Conservation (phyloP, 2,797 vertebrate genomes). For the Neopelma chrysocephalum region DNA sequence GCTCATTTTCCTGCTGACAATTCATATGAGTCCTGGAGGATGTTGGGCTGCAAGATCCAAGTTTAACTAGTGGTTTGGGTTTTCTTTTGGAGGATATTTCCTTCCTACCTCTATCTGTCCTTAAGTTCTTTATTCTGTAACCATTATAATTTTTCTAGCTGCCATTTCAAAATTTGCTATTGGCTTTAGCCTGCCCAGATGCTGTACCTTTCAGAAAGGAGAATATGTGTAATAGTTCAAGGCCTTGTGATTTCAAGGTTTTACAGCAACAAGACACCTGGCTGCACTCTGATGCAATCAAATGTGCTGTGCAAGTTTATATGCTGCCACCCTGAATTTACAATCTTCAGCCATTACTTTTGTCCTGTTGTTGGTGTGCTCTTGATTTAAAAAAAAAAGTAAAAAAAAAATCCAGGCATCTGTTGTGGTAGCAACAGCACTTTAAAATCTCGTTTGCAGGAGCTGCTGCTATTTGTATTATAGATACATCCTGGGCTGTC, state of each 20-base stretch:
- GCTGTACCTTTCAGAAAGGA: not conserved
- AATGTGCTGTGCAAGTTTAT: not conserved
- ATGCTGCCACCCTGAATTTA: not conserved
- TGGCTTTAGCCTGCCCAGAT: not conserved
- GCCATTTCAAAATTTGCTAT: not conserved
- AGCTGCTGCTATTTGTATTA: not conserved
- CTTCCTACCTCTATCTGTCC: not conserved
- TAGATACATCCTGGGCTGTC: not conserved
- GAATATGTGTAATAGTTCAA: not conserved
- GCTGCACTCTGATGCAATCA: not conserved
- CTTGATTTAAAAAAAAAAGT: not conserved
- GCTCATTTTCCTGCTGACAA: not conserved
- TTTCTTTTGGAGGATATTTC: not conserved
- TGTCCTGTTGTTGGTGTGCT: not conserved
- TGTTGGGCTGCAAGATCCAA: not conserved
- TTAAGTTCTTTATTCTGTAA: not conserved
- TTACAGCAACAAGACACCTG: not conserved
- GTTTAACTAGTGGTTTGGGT: not conserved
- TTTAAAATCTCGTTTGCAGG: not conserved
- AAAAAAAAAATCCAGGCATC: not conserved
- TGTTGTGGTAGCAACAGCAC: not conserved
- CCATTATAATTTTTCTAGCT: not conserved
- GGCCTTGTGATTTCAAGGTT: not conserved
- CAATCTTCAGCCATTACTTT: not conserved
- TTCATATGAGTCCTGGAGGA: not conserved